Percentiles rank a stretch among this genome's conserved stretches.
Evolutionary conservation across 2,113 vertebrate genomes (phyloP).

Genomic region (Pachyramphus minor): DNA sequence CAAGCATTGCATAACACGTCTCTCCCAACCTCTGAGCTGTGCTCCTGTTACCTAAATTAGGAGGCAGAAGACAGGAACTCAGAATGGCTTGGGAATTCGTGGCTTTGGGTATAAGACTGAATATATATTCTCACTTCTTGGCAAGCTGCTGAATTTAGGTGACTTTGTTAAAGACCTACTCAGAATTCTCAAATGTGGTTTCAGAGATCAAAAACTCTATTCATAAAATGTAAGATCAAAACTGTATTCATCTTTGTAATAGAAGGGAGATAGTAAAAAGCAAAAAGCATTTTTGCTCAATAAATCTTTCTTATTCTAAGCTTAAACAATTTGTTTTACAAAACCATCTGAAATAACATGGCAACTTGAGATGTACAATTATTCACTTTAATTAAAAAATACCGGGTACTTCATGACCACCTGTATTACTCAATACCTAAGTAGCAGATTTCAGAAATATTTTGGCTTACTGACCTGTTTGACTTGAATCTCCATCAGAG

Average conservation of each 20-base stretch:
- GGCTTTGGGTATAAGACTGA: background rate
- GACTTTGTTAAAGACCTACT: background rate
- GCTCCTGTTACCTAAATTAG: background rate
- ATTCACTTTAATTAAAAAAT: background rate
- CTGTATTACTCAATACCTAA: background rate
- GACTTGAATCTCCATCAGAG: background rate
- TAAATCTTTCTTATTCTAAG: background rate
- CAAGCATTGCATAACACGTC: background rate
- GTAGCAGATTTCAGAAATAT: background rate
- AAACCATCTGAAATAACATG: background rate
- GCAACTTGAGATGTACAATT: background rate
- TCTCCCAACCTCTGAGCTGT: background rate
- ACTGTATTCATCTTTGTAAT: background rate
- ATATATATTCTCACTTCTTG: background rate
- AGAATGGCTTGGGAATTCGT: background rate
- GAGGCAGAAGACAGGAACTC: background rate
- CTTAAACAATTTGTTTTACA: background rate
- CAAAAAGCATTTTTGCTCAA: background rate
- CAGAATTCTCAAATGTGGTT: background rate
- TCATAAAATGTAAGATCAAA: background rate
- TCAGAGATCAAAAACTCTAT: background rate
- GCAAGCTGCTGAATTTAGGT: background rate
- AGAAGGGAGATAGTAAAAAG: background rate
- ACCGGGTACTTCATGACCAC: background rate
- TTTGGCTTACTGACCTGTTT: background rate